These are phyloP conservation scores for Ophion slaviceki DNA, from an alignment of 2,888 invertebrate genomes.

Conservation along the genomic window DNA sequence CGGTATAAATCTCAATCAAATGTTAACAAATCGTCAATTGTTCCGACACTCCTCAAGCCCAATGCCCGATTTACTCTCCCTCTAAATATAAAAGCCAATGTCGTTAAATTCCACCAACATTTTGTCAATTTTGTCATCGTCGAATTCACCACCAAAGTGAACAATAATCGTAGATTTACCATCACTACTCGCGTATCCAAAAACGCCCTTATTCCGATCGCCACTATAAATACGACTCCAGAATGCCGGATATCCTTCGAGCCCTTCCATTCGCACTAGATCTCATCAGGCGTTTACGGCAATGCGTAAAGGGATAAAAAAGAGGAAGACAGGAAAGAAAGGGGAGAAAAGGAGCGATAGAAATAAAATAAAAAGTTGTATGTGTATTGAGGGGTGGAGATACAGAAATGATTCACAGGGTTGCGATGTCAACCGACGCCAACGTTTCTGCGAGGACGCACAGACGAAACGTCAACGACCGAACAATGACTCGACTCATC, in stretches of 20 bases:
- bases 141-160: too few relatives aligned
- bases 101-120: too few relatives aligned
- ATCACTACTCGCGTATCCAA: background rate
- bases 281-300: slow-evolving; percentile 49
- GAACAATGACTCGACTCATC: slow-evolving; percentile 67
- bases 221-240: slow-evolving; percentile 30
- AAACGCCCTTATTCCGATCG: too few relatives aligned
- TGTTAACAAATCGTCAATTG: too few relatives aligned
- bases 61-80: too few relatives aligned
- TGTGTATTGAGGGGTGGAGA: slow-evolving; percentile 18
- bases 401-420: slow-evolving; percentile 60
- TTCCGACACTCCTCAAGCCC: too few relatives aligned
- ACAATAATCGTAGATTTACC: too few relatives aligned
- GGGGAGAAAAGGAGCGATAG: slow-evolving; percentile 15
- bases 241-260: slow-evolving; percentile 26
- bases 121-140: too few relatives aligned
- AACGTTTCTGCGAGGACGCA: slow-evolving; percentile 46
- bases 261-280: slow-evolving; percentile 40
- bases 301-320: slow-evolving; percentile 8
- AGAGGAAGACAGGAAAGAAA: background rate
- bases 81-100: too few relatives aligned
- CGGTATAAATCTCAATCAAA: too few relatives aligned
- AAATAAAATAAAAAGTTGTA: slow-evolving; percentile 24
- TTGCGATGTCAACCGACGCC: slow-evolving; percentile 50
- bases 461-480: slow-evolving; percentile 65